Base-by-base conservation (phyloP, 2,888 invertebrate genomes). In the Mythimna pallens region DNA sequence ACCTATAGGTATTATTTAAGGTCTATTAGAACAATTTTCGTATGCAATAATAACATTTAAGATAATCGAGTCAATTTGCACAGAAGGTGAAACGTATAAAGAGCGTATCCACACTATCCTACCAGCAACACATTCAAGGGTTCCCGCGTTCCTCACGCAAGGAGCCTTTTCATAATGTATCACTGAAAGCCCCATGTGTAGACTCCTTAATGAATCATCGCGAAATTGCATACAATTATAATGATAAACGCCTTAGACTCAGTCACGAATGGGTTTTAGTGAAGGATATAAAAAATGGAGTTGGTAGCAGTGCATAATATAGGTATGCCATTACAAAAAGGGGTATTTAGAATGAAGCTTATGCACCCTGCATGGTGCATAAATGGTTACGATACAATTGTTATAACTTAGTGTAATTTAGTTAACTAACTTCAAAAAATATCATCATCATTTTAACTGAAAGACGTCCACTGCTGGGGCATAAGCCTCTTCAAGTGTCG, bases 61-160 rank as follows among this genome's bases (percentile, higher is more conserved):
- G 34, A 34, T 34, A 7, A 7, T 34, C 7, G 34, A 34, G 7
- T 34, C 34, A 34, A 34, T 34, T 34, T 7, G 34, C 30, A 30
- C 2, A 30, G 2, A 30, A 30, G 30, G 30, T 30, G 30, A 30
- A 2, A 30, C 30, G 3, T 3, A 30, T 30, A 17, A 61, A 73
- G 65, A 80, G 47, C 80, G 52, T 83, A 81, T 93, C 93, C 89
- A 90, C 80, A 87, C 52, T 86, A 84, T 0, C 1, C 80, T 71
- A 36, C 22, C 73, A 62, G 58, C 75, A 78, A 80, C 84, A 88
- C 89, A 91, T 90, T 90, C 91, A 89, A 85, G 86, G 85, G 87
- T 93, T 94, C 93, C 94, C 94, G 92, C 93, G 92, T 85, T 84
- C 86, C 82, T 92, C 95, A 94, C 95, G 95, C 94, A 90, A 94